Conservation (phyloP, 2,888 invertebrate genomes). For the Torymus aiolomorphi region DNA sequence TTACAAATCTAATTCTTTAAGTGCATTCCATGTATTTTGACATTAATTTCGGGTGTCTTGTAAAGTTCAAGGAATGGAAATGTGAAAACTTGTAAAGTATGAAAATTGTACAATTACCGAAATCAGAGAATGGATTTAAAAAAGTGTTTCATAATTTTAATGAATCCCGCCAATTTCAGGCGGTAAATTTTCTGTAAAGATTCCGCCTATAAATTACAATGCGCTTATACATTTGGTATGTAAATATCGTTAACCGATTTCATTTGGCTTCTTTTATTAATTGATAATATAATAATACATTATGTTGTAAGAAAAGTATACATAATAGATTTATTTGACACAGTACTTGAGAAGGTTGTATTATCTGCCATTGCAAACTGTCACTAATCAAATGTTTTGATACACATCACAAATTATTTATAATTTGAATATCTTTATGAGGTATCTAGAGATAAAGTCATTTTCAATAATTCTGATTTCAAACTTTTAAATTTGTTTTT, state of each 20-base stretch:
- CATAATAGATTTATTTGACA: conserved; percentile 47
- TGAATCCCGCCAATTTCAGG: conserved; percentile 30
- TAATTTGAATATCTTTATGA: conserved; percentile 19
- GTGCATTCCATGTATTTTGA: conserved; percentile 54
- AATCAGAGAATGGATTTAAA: conserved; percentile 37
- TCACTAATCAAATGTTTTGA: conserved; percentile 53
- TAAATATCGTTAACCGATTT: conserved; percentile 52
- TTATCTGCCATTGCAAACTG: conserved; percentile 24
- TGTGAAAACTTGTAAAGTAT: conserved; percentile 54
- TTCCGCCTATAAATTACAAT: conserved; percentile 41
- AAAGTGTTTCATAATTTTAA: conserved; percentile 33
- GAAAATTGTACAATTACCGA: conserved; percentile 50
- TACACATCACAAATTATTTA: conserved; percentile 15
- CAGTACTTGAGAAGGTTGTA: conserved; percentile 27
- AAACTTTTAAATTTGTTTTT: conserved; percentile 1
- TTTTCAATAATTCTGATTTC: neutral
- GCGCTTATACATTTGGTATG: conserved; percentile 44
- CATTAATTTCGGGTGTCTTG: conserved; percentile 54
- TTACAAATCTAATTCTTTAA: conserved; percentile 46
- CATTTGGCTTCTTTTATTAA: conserved; percentile 48
- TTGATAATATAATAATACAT: conserved; percentile 47
- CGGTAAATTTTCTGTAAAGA: conserved; percentile 47
- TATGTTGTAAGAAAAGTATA: conserved; percentile 36
- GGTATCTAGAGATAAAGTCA: conserved; percentile 1
- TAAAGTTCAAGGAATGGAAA: conserved; percentile 37